These are phyloP conservation scores for Yponomeuta evonymella DNA, from an alignment of 2,888 invertebrate species.

Conservation along the genomic window DNA sequence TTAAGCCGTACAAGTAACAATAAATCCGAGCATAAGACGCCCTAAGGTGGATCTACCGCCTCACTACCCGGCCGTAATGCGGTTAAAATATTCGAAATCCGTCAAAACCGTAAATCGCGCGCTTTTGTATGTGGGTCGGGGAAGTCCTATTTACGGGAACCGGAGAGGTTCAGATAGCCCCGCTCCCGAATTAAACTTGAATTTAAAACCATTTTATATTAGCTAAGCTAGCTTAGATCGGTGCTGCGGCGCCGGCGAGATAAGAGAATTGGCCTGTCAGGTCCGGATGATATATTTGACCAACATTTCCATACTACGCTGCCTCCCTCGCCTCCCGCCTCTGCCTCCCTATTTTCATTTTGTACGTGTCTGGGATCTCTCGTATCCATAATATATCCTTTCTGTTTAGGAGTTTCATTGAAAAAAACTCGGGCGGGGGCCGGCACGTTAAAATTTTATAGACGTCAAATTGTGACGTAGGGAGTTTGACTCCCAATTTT, in stretches of 20 bases:
- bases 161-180: slow-evolving; percentile 65
- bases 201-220: slow-evolving; percentile 77
- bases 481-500: neutral
- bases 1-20: neutral
- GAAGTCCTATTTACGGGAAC: slow-evolving; percentile 55
- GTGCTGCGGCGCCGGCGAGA: slow-evolving; percentile 78
- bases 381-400: slow-evolving; percentile 71
- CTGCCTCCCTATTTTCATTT: slow-evolving; percentile 69
- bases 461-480: slow-evolving; percentile 25
- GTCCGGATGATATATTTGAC: slow-evolving; percentile 93
- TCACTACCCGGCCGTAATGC: slow-evolving; percentile 36
- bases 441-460: slow-evolving; percentile 62
- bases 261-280: slow-evolving; percentile 94
- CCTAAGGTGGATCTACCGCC: slow-evolving; percentile 13
- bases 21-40: slow-evolving; percentile 9
- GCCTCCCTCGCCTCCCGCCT: slow-evolving; percentile 41
- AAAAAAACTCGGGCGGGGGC: slow-evolving; percentile 57
- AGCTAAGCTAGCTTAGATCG: slow-evolving; percentile 76
- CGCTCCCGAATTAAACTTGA: slow-evolving; percentile 67
- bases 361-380: slow-evolving; percentile 71
- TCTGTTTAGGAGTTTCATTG: slow-evolving; percentile 67
- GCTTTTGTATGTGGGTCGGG: slow-evolving; percentile 61
- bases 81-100: slow-evolving; percentile 67
- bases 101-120: slow-evolving; percentile 72
- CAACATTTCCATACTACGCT: slow-evolving; percentile 86